A percentile compares a stretch with the other conserved stretches of the same genome.
These are phyloP conservation scores for Morpho achilles DNA, from an alignment of 2,888 invertebrate genomes.

Conservation along the genomic window DNA sequence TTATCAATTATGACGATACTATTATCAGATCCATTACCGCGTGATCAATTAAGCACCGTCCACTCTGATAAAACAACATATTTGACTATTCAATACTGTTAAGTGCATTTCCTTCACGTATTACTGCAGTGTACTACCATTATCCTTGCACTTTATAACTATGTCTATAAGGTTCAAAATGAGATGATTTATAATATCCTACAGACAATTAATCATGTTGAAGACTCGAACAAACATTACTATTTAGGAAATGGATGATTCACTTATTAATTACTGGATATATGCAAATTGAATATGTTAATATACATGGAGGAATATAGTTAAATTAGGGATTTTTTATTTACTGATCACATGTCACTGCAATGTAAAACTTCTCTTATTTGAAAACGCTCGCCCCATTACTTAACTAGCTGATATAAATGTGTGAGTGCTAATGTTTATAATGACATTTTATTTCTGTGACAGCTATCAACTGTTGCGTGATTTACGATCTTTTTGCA, in stretches of 20 bases:
- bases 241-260: slow-evolving; percentile 23
- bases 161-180: slow-evolving; percentile 18
- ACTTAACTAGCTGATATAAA: no score
- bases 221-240: slow-evolving; percentile 31
- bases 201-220: slow-evolving; percentile 22
- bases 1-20: slow-evolving; percentile 4
- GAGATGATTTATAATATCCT: slow-evolving; percentile 13
- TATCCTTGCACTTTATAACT: slow-evolving; percentile 18
- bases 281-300: slow-evolving; percentile 40
- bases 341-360: no score
- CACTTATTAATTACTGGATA: slow-evolving; percentile 46
- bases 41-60: slow-evolving; percentile 15
- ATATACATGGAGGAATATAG: slow-evolving; percentile 3
- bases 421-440: no score
- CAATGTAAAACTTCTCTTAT: no score
- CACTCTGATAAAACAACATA: slow-evolving; percentile 29
- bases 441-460: no score
- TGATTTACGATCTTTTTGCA: no score
- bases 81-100: slow-evolving; percentile 30
- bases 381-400: no score
- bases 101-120: slow-evolving; percentile 25
- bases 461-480: no score
- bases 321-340: not conserved
- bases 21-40: slow-evolving; percentile 12
- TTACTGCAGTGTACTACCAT: not conserved